Evolutionary conservation across 1,140 invertebrate species (phyloP), one percentile per base, ranked within the genome.

Genomic region (Eriosoma lanigerum): DNA sequence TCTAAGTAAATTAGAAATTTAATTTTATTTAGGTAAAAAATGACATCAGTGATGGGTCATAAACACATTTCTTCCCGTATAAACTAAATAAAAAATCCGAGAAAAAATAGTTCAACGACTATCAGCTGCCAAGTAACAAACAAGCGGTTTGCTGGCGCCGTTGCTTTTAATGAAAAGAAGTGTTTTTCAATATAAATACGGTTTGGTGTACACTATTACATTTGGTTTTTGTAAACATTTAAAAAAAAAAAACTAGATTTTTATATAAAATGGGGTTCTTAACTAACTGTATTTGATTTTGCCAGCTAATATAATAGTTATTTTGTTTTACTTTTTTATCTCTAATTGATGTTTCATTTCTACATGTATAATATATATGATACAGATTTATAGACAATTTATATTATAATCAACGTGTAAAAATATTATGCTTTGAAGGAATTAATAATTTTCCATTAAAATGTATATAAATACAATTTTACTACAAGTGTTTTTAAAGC

Each of bases 121-220:
- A 68, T 68, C 38, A 48, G 66, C 38, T 68, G 66, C 66, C 66
- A 68, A 68, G 38, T 68, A 46, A 68, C 44, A 48, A 68, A 68
- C 38, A 46, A 68, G 13, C 13, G 38, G 10, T 13, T 46, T 6
- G 21, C 17, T 68, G 66, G 66, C 66, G 38, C 66, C 38, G 66
- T 68, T 48, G n/a, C 66, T 68, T 68, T 48, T 68, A 68, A 68
- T 48, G 66, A 48, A 48, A 68, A 68, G 32, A 68, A 68, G 66
- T 68, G 38, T 68, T 68, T 68, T 68, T 46, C 64, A 21, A 46
- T 68, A 68, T 46, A 68, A 68, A 8, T 38, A 68, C 32, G 21
- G 12, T 46, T 68, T 8, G 60, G n/a, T 38, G 32, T 68, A 48
- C 19, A 46, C 38, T n/a, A 38, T 48, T 24, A 44, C 62, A n/a